Conservation (phyloP, 2,797 vertebrate genomes). For the Odontamblyopus rebecca region DNA sequence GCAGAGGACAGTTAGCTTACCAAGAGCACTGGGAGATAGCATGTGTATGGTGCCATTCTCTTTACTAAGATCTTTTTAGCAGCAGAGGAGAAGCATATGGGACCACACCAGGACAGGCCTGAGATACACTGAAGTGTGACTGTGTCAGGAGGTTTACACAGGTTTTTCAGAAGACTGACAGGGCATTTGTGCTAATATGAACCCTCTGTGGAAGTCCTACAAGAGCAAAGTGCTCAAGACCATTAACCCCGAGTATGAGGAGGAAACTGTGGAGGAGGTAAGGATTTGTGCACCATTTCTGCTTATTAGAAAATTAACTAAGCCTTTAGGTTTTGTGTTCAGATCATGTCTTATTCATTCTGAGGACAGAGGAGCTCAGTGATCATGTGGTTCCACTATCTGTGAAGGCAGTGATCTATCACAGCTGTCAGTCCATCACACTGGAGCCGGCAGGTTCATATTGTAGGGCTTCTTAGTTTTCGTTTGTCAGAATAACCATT, state of each 20-base stretch:
- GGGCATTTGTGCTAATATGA: conserved; percentile 75
- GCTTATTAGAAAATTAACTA: conserved; percentile 7
- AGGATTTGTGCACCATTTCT: not conserved
- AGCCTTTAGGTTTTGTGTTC: conserved; percentile 32
- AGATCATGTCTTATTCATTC: conserved; percentile 53
- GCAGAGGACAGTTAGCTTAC: conserved; percentile 41
- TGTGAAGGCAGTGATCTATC: conserved; percentile 8
- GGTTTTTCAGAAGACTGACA: conserved; percentile 37
- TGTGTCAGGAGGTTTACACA: conserved; percentile 38
- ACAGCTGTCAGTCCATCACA: not conserved
- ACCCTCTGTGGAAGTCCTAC: conserved; percentile 91
- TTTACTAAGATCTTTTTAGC: not conserved
- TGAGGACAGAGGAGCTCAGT: conserved; percentile 21
- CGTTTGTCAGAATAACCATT: not conserved
- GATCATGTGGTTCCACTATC: conserved; percentile 12
- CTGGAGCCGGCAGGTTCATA: not conserved
- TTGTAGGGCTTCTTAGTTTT: not conserved
- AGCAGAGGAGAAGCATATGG: conserved; percentile 49
- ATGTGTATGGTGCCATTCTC: conserved; percentile 29
- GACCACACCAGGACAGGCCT: conserved; percentile 31
- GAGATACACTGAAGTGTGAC: conserved; percentile 34
- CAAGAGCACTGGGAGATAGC: conserved; percentile 50
- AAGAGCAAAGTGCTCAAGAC: conserved; percentile 94
- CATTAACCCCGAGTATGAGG: conserved; percentile 83
- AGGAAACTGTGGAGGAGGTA: conserved; percentile 87